Percentiles rank a stretch among this genome's conserved stretches.
phyloP scores from a whole-genome alignment of 2,888 invertebrate species.

The Anticlea derivata region DNA sequence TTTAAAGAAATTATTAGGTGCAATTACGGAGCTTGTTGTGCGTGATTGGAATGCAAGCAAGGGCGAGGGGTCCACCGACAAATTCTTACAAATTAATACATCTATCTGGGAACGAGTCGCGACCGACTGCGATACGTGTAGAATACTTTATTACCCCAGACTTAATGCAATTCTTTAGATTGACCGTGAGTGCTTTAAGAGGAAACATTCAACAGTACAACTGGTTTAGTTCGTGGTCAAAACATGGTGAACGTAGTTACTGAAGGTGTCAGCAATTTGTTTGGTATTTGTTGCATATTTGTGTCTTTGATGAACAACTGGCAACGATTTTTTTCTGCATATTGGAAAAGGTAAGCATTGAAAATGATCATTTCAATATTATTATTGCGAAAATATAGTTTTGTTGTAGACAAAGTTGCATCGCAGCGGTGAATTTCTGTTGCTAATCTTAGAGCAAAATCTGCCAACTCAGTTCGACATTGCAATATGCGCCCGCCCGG shows the following conservation, averaged over 20 bases:
- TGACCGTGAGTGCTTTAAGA: slow-evolving; percentile 23
- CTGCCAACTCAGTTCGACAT: slow-evolving; percentile 69
- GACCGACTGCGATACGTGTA: slow-evolving; percentile 68
- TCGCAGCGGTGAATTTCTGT: slow-evolving; percentile 47
- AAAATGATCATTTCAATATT: neutral
- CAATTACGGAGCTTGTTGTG: slow-evolving; percentile 82
- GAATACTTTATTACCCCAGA: slow-evolving; percentile 74
- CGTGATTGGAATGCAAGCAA: slow-evolving; percentile 79
- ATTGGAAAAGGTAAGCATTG: too few species aligned
- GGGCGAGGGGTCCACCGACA: slow-evolving; percentile 76
- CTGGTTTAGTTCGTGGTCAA: too few species aligned
- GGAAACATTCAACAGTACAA: too few species aligned
- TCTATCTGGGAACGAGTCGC: slow-evolving; percentile 70
- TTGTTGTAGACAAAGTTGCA: slow-evolving; percentile 47
- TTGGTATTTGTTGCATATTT: too few species aligned
- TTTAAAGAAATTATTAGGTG: slow-evolving; percentile 83
- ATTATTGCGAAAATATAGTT: slow-evolving; percentile 4
- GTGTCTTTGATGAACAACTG: too few species aligned
- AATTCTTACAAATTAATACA: slow-evolving; percentile 84
- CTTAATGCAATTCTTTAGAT: slow-evolving; percentile 54
- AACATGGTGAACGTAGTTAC: too few species aligned
- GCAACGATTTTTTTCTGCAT: too few species aligned
- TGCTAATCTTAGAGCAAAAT: slow-evolving; percentile 75
- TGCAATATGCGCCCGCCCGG: slow-evolving; percentile 64
- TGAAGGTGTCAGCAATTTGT: too few species aligned